Base-by-base conservation (phyloP, 2,888 invertebrate species). In the Mimachlamys varia region DNA sequence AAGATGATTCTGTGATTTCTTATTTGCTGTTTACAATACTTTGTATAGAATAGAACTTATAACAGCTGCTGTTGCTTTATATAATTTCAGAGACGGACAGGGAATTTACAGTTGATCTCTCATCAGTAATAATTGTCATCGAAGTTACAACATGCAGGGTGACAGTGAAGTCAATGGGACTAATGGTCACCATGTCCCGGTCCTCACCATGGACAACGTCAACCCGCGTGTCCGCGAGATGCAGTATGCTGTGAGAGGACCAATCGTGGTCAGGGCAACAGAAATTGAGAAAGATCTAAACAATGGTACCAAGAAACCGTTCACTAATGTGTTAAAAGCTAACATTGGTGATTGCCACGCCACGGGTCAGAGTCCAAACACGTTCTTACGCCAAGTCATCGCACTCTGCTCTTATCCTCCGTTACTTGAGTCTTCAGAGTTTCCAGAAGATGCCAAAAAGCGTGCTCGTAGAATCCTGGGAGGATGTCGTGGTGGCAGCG, bases 311-410 rank as follows among this genome's bases (percentile, higher is more conserved):
- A 90, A 95, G 19, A 96, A 99, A 96, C 99, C 99, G 0, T 99
- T 99, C 97, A 98, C 98, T 91, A 98, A 98, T 96, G 99, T 99
- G 90, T 98, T 99, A 96, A 98, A 98, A 95, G 99, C 99, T 0
- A 99, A 99, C 97, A 99, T 99, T 95, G 99, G 99, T 44, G 99
- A 99, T 97, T 99, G 99, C 90, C 99, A 99, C 97, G 99, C 99
- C 0, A 99, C 99, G 98, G 99, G 99, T 27, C 99, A 99, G 96
- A 97, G 97, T 88, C 99, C 99, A n/a, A 98, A 99, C 94, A 99
- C 99, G 0, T 99, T 98, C 97, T 98, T 99, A 94, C 97, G 99
- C 95, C 99, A 99, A 97, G 98, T 99, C 49, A 95, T 99, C 94
- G 98, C 99, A 0, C 97, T 98, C 91, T 98, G 98, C 38, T 97